Evolutionary conservation across 2,113 vertebrate genomes (phyloP).

Genomic region (Rhinogobius similis): DNA sequence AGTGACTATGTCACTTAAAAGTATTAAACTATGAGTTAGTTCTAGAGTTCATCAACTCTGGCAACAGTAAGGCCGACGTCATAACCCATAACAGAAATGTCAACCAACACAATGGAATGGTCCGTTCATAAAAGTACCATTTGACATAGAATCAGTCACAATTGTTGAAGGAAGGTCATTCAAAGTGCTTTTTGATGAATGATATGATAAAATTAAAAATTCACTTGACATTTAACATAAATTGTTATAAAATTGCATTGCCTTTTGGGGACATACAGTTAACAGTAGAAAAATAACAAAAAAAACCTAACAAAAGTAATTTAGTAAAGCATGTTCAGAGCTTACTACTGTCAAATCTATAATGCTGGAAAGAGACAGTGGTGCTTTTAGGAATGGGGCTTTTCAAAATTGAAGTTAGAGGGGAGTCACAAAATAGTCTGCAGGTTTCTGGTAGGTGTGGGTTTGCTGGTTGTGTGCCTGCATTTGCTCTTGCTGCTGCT

Average conservation of each 20-base stretch:
- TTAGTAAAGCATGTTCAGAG: slow-evolving; percentile 61
- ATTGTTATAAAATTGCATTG: slow-evolving; percentile 66
- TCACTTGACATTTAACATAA: slow-evolving; percentile 48
- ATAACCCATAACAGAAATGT: slow-evolving; percentile 52
- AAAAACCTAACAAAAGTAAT: slow-evolving; percentile 14
- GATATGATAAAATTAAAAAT: slow-evolving; percentile 80
- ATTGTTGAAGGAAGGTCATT: slow-evolving; percentile 64
- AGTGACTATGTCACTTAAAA: slow-evolving; percentile 96
- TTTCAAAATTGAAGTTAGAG: slow-evolving; percentile 76
- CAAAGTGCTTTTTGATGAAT: slow-evolving; percentile 79
- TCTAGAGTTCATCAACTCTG: slow-evolving; percentile 86
- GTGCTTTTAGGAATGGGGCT: neutral
- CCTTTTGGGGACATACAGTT: slow-evolving; percentile 48
- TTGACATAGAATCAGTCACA: slow-evolving; percentile 48
- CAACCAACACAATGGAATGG: slow-evolving; percentile 50
- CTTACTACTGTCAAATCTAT: neutral
- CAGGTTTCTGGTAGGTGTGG: slow-evolving; percentile 77
- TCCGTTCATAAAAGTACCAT: slow-evolving; percentile 57
- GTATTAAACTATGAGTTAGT: slow-evolving; percentile 98
- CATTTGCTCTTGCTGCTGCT: slow-evolving; percentile 81
- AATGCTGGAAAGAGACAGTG: slow-evolving; percentile 2
- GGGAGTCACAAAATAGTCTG: slow-evolving; percentile 88
- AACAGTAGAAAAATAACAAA: slow-evolving; percentile 60
- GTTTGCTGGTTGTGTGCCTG: slow-evolving; percentile 71
- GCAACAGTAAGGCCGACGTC: slow-evolving; percentile 81